phyloP scores from a whole-genome alignment of 2,113 vertebrate species.

The Laticauda colubrina region DNA sequence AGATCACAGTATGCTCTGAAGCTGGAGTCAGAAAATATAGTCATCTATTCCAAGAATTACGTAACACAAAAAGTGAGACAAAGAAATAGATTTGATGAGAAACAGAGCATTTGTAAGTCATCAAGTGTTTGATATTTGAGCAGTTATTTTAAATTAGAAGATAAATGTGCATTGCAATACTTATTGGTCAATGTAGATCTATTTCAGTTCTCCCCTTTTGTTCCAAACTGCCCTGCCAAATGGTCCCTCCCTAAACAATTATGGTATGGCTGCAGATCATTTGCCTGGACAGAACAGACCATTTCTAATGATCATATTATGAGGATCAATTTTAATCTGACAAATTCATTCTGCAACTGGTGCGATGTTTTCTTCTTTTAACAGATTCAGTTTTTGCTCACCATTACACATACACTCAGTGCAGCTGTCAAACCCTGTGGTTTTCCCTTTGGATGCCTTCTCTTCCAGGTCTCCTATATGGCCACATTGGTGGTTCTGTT shows the following conservation, averaged over 20 bases:
- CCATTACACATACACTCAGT: slow-evolving; percentile 82
- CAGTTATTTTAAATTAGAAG: background rate
- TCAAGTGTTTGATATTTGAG: background rate
- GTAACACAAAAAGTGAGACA: background rate
- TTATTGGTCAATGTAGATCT: background rate
- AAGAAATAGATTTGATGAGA: background rate
- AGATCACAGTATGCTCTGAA: background rate
- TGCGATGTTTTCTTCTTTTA: background rate
- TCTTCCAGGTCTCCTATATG: slow-evolving; percentile 89
- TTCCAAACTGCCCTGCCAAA: background rate
- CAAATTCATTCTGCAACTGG: background rate
- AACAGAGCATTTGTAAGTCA: background rate
- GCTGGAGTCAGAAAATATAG: background rate
- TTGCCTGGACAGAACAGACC: background rate
- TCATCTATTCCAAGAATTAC: background rate
- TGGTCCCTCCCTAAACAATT: background rate
- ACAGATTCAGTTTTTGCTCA: slow-evolving; percentile 84
- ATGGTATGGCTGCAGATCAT: background rate
- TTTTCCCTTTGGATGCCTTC: slow-evolving; percentile 82
- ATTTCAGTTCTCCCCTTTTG: background rate
- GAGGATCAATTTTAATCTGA: background rate
- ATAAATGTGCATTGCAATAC: background rate
- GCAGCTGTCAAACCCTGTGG: slow-evolving; percentile 81
- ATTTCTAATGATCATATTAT: background rate
- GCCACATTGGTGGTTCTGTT: slow-evolving; percentile 82